Percentiles rank a stretch among this genome's conserved stretches.
These are phyloP conservation scores for Pavo muticus DNA, from an alignment of 2,113 vertebrate genomes.

Conservation along the genomic window DNA sequence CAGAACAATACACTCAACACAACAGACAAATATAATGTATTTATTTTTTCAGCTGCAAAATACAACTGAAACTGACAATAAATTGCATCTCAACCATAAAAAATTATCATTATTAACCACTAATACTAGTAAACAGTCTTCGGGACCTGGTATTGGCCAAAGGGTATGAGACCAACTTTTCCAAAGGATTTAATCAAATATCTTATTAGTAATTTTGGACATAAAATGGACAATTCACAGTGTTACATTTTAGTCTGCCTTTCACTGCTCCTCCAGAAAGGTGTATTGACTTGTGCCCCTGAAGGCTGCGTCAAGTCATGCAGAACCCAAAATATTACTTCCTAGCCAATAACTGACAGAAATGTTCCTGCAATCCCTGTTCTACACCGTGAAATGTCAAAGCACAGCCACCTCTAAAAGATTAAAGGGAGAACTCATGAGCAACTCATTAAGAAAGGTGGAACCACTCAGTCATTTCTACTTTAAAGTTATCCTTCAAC, in stretches of 20 bases:
- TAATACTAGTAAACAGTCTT: not conserved
- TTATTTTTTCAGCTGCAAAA: not conserved
- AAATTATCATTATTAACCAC: not conserved
- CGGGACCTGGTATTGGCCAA: not conserved
- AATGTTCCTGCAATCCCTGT: slow-evolving; percentile 50
- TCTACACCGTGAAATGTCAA: slow-evolving; percentile 52
- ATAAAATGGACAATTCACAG: not conserved
- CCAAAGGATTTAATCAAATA: not conserved
- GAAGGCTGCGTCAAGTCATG: slow-evolving; percentile 28
- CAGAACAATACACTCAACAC: not conserved
- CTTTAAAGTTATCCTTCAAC: slow-evolving; percentile 60
- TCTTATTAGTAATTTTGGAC: not conserved
- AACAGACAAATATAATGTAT: not conserved
- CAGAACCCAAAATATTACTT: slow-evolving; percentile 67
- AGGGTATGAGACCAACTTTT: not conserved
- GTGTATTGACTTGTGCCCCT: slow-evolving; percentile 37
- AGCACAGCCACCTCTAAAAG: slow-evolving; percentile 47
- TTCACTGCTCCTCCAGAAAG: slow-evolving; percentile 11
- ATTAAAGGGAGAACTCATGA: slow-evolving; percentile 63
- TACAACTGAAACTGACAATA: not conserved
- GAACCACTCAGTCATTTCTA: slow-evolving; percentile 45
- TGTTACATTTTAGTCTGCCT: not conserved
- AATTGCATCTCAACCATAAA: not conserved
- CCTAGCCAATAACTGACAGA: slow-evolving; percentile 56
- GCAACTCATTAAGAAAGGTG: slow-evolving; percentile 61